A percentile compares a stretch with the other conserved stretches of the same genome.
Conservation (phyloP, 2,113 vertebrate species). For the Xiphorhynchus elegans region DNA sequence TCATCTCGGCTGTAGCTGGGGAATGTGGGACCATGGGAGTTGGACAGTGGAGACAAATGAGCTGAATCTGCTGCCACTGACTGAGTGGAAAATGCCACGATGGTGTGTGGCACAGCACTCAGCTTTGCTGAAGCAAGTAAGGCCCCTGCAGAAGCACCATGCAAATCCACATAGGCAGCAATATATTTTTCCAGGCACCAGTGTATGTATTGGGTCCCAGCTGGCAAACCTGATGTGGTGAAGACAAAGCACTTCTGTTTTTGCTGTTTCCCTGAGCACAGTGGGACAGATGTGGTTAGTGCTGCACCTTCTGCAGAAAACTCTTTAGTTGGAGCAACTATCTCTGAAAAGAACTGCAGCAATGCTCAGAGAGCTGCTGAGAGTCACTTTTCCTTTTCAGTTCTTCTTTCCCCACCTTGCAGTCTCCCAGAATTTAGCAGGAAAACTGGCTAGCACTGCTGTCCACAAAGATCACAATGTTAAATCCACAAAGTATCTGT, state of each 20-base stretch:
- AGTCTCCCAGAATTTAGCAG: neutral
- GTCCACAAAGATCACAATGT: neutral
- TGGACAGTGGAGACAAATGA: neutral
- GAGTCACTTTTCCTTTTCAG: neutral
- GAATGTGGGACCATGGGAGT: neutral
- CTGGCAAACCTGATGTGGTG: neutral
- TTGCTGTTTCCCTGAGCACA: neutral
- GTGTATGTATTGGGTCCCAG: neutral
- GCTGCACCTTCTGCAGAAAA: neutral
- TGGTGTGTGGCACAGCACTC: neutral
- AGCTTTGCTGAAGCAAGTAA: neutral
- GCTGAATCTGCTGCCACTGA: neutral
- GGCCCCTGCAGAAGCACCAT: neutral
- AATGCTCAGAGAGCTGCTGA: neutral
- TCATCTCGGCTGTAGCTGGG: neutral
- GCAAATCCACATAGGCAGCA: rapidly evolving
- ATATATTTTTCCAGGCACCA: neutral
- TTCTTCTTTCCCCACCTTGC: neutral
- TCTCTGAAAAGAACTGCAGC: rapidly evolving
- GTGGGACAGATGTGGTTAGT: neutral
- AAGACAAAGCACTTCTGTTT: neutral
- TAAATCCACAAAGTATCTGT: neutral
- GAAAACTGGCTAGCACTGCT: neutral
- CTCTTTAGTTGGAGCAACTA: neutral
- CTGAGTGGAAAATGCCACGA: neutral